phyloP scores from a whole-genome alignment of 2,888 invertebrate genomes.

The Sisyra nigra region DNA sequence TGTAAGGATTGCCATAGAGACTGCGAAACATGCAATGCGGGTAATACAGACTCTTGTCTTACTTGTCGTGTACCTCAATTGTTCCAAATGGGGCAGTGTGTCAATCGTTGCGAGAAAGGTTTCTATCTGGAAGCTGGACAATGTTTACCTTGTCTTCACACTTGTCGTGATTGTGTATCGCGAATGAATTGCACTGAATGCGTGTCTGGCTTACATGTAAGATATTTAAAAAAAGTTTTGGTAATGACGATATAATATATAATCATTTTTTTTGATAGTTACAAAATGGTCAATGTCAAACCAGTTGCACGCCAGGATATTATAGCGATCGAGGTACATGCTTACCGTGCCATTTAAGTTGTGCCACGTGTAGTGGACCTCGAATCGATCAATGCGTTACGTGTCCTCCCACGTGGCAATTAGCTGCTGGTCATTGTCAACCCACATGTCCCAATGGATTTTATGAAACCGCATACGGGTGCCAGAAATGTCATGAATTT shows the following conservation, averaged over 20 bases:
- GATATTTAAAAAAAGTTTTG: neutral
- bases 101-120: constrained; percentile 58
- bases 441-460: constrained; percentile 77
- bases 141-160: constrained; percentile 66
- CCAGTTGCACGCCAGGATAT: constrained; percentile 65
- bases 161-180: constrained; percentile 61
- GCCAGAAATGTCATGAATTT: constrained; percentile 78
- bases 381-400: constrained; percentile 71
- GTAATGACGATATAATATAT: neutral
- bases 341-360: constrained; percentile 68
- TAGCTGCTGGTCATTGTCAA: constrained; percentile 71
- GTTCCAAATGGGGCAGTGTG: constrained; percentile 56
- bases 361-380: constrained; percentile 73
- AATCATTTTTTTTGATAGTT: constrained; percentile 25
- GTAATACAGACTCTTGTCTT: constrained; percentile 53
- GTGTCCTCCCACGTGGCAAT: constrained; percentile 64
- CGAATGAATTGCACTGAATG: constrained; percentile 69
- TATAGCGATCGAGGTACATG: constrained; percentile 75
- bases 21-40: constrained; percentile 71
- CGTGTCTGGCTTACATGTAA: constrained; percentile 47
- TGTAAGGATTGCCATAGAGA: constrained; percentile 63
- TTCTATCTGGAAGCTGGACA: constrained; percentile 55
- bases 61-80: constrained; percentile 59
- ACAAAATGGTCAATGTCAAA: constrained; percentile 69
- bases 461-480: constrained; percentile 66